A percentile compares a stretch with the other conserved stretches of the same genome.
Evolutionary conservation across 1,140 invertebrate genomes (phyloP).

Genomic region (Diorhabda sublineata): DNA sequence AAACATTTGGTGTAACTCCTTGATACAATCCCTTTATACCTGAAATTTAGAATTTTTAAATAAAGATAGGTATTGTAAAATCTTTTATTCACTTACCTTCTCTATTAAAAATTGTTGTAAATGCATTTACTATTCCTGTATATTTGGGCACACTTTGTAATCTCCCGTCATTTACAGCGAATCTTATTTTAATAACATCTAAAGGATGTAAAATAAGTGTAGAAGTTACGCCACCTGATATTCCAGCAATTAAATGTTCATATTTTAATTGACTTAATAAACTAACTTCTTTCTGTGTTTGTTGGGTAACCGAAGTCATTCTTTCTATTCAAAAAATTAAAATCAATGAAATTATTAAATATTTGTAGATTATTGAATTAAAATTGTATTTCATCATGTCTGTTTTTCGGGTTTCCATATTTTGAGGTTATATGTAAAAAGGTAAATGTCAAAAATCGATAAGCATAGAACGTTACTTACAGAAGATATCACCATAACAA

Average conservation of each 20-base stretch:
- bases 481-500: too few relatives aligned
- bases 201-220: constrained; percentile 86
- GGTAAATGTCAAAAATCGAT: too few relatives aligned
- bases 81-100: constrained; percentile 59
- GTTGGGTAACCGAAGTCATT: constrained; percentile 21
- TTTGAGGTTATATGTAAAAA: too few relatives aligned
- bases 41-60: neutral
- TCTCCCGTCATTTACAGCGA: constrained; percentile 91
- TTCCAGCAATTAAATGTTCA: constrained; percentile 91
- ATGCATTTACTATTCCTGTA: constrained; percentile 77
- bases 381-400: too few relatives aligned
- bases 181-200: constrained; percentile 96
- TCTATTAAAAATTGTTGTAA: constrained; percentile 75
- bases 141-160: constrained; percentile 77
- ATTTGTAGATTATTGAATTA: too few relatives aligned
- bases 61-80: neutral
- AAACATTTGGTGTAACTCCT: constrained; percentile 91
- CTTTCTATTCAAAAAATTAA: too few relatives aligned
- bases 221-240: constrained; percentile 88
- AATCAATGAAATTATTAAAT: too few relatives aligned
- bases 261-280: constrained; percentile 73
- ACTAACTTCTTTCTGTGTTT: constrained; percentile 23
- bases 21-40: constrained; percentile 81
- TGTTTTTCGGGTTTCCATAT: too few relatives aligned
- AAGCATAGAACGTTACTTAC: too few relatives aligned